Evolutionary conservation across 37 sponge, comb jelly and placozoan species (phyloP), one percentile per base, ranked within the genome.

Genomic region (Mnemiopsis leidyi): DNA sequence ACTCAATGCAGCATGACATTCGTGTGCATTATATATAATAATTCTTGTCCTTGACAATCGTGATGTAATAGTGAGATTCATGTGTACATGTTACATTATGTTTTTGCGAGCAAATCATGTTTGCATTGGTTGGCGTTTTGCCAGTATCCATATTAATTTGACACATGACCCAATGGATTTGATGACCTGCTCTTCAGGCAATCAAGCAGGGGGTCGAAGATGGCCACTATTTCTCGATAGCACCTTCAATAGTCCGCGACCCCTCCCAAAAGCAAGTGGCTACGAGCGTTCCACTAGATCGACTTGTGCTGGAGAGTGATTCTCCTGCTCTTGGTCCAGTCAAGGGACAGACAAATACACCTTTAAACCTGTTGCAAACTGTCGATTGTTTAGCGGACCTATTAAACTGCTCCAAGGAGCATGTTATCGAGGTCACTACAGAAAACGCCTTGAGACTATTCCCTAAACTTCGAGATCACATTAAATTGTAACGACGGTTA

Each of bases 261-360:
- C 94, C 73, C 29, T 69, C 38, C 29, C 94, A 93, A 34, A 67
- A 69, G 69, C 73, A 38, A 69, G 94, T 93, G 16, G 90, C 90
- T 26, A 83, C 33, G 24, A 38, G 31, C 23, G 92, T 93, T 13
- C 94, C 94, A 7, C 92, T 92, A 31, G 71, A 88, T 92, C 30
- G 76, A 23, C n/a, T 93, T 18, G 69, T 93, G 21, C 37, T 93
- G 26, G 94, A 93, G 73, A 93, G 79, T 68, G 94, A 93, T 93
- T 35, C 69, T 69, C 94, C 94, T 69, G 94, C 90, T 13, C 92
- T 93, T 1, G 94, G 94, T 9, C 94, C 94, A 16, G 90, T 39
- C 18, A 93, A 93, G 33, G 79, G 76, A 25, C 68, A 24, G 28
- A 31, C 69, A 61, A 93, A 93, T 73, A 38, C 73, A 28, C 92